phyloP scores from a whole-genome alignment of 1,140 invertebrate species.

The Lepidostoma basale region DNA sequence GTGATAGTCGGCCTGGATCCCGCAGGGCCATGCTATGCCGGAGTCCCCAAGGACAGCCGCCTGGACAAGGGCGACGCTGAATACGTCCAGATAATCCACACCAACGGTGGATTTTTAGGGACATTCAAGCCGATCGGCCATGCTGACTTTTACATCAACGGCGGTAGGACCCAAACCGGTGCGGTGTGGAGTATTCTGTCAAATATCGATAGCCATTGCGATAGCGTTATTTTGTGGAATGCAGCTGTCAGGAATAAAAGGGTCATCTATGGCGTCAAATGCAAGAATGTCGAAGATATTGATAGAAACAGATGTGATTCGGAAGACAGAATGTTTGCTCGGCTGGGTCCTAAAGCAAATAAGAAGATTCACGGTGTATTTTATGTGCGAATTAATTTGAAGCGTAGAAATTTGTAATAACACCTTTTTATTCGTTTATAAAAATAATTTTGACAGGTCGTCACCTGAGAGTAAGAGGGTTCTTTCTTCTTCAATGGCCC shows the following conservation, averaged over 20 bases:
- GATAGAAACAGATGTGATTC: background rate
- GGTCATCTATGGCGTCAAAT: constrained; percentile 10
- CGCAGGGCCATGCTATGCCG: constrained; percentile 34
- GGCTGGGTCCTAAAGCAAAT: background rate
- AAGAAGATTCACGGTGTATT: background rate
- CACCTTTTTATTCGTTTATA: too few species aligned
- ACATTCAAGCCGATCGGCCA: constrained; percentile 17
- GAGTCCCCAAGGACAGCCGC: constrained; percentile 1
- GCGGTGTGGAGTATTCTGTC: too few species aligned
- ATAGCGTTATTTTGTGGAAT: too few species aligned
- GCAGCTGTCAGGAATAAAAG: too few species aligned
- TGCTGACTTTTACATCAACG: constrained; percentile 29
- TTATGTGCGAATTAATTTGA: constrained; percentile 4
- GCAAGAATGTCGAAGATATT: background rate
- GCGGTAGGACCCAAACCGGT: constrained; percentile 16
- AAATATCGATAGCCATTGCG: too few species aligned
- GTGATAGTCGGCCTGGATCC: constrained; percentile 33
- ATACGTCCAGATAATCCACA: constrained; percentile 42
- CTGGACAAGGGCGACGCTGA: constrained; percentile 51
- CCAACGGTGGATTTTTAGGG: constrained; percentile 13
- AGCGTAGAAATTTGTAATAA: too few species aligned
- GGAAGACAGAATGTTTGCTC: background rate
- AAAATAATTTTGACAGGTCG: too few species aligned
- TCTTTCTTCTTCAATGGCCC: too few species aligned
- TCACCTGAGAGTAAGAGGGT: too few species aligned